Base-by-base conservation (phyloP, 2,797 vertebrate genomes). In the Amazonetta brasiliensis region DNA sequence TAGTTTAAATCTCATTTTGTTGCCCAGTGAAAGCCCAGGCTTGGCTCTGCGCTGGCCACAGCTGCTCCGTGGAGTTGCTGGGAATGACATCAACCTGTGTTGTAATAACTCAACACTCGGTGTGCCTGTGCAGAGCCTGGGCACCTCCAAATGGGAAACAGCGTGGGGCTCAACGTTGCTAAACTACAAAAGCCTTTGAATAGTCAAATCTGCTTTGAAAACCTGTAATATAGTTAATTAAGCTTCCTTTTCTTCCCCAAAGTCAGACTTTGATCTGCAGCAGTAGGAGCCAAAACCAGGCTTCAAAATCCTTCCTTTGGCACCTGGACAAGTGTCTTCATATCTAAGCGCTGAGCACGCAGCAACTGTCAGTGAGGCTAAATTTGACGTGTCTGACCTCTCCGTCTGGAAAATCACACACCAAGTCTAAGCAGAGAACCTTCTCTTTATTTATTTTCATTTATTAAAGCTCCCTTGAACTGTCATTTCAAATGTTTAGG, bases 281-380 rank as follows among this genome's bases (percentile, higher is more conserved):
- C 68, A 56, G 21, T 13, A 50, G 30, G 74, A 92, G 64, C 44
- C 63, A 87, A 72, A 87, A 31, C 39, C 55, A 60, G 41, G 50
- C 84, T 82, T 82, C 75, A 78, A 79, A 92, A 79, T 60, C 76
- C 55, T 74, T 72, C 69, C 44, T 75, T 13, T 92, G 85, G 90
- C 82, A 75, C 23, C 55, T n/a, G 15, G 8, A 67, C 75, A 84
- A 18, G 28, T 7, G n/a, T 23, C 67, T 78, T 50, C 77, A 20
- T 52, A 75, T 82, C 63, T 78, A 82, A 91, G 66, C 0, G 0
- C 74, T 43, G 81, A 91, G 66, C 4, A 0, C 22, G 52, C 78
- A 87, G 16, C 44, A 0, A 1, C 84, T 82, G 58, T 59, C 71
- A 89, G 62, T 63, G 50, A 79, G 68, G 50, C 60, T 68, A 41